Base-by-base conservation (phyloP, 2,888 invertebrate genomes). In the Harpagoxenus sublaevis region DNA sequence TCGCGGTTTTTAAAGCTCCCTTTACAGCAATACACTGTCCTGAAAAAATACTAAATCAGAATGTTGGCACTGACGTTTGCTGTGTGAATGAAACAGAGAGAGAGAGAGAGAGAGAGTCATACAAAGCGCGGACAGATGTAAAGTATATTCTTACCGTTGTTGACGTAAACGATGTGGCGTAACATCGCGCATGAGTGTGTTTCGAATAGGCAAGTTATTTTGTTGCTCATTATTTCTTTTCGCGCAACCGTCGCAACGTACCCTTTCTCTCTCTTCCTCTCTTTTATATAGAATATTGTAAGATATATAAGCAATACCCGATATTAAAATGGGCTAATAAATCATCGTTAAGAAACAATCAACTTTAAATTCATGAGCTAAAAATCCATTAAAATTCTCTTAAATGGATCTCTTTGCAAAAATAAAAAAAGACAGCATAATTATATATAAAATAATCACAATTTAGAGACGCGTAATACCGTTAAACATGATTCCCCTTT, bases 21-120 rank as follows among this genome's bases (percentile, higher is more conserved):
- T 77, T 84, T 83, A 65, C 70, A 85, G 53, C 74, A 51, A 74
- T 78, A 65, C 60, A 77, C 60, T 74, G 68, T 73, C 42, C 83
- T 57, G 63, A 31, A 63, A 85, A 68, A 85, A 79, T 85, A 83
- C 82, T 85, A 85, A 87, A 87, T 87, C 85, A 85, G 85, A 73
- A 83, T 66, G 77, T 62, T 83, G 75, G 60, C 57, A 83, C 60
- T 73, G 66, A 75, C 83, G 73, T 57, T 84, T 57, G 71, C 53
- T 60, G 48, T 45, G 81, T 18, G 82, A 51, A 51, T 68, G 60
- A 51, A 57, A 42, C 55, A 53, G n/a, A 48, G 39, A n/a, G 18
- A 31, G 31, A 57, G 39, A 71, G 15, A 15, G 15, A 42, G 42
- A n/a, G 5, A 60, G 31, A 31, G 12, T 18, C 0, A 23, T n/a